Evolutionary conservation across 2,797 vertebrate genomes (phyloP), one percentile per base, ranked within the genome.

Genomic region (Argentina silus): DNA sequence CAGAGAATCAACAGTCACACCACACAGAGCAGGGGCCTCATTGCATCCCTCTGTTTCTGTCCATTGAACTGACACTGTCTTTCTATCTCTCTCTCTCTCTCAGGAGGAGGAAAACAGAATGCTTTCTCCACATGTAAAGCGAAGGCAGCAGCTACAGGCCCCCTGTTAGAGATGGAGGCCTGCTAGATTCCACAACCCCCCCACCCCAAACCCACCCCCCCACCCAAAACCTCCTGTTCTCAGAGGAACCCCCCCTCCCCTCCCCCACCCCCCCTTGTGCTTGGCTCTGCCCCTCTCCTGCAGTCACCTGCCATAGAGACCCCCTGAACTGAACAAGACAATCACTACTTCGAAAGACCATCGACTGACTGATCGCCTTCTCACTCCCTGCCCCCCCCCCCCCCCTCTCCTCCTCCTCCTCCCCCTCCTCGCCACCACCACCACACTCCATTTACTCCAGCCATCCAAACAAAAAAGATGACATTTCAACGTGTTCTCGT

Each of bases 131-230:
- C 96, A 74, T 98, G 96, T 95, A 98, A 97, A 96, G 94, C 95
- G 83, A 98, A 98, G 95, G 94, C 97, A 87, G 95, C 96, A 85
- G 93, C 96, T 93, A 93, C 96, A 81, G 97, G 96, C 92, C 95
- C 96, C 91, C 95, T 97, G 91, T 95, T 98, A 84, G 96, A 98
- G 94, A 98, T 97, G 97, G 97, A 99, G 95, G 96, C 98, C 94
- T 98, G 97, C 89, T 98, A 96, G 96, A 94, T 94, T 90, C 87
- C 86, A 90, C 78, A 83, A 92, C 94, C 94, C 93, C 85, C 91
- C 74, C 69, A 6, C 43, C 43, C 27, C 27, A 36, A 1, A 45
- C 57, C 10, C 0, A 6, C 9, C 76, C 76, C 70, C 69, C 73
- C 81, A 82, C 91, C 83, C 90, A 92, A 91, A 88, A 70, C 70